A percentile compares a stretch with the other conserved stretches of the same genome.
Conservation (phyloP, 2,888 invertebrate genomes). For the Steromphala cineraria region DNA sequence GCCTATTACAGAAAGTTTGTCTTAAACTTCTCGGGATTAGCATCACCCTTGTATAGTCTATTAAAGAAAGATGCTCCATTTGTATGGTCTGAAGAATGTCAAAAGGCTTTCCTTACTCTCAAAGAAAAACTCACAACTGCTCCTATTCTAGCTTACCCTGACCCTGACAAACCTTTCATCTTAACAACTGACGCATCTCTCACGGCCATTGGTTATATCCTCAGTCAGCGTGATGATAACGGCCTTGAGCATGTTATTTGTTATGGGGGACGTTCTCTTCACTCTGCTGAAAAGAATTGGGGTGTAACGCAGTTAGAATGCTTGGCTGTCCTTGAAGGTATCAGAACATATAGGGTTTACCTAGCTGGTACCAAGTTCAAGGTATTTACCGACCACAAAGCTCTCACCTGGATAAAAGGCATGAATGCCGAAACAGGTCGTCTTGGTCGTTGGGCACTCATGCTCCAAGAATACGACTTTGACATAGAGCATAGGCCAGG, state of each 20-base stretch:
- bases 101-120: constrained; percentile 7
- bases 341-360: constrained; percentile 24
- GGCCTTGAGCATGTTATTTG: constrained; percentile 23
- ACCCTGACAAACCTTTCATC: constrained; percentile 23
- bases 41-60: background rate
- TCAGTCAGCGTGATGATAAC: constrained; percentile 21
- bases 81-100: constrained; percentile 16
- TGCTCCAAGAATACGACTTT: constrained; percentile 33
- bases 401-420: constrained; percentile 27
- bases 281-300: constrained; percentile 22
- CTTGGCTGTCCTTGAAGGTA: constrained; percentile 35
- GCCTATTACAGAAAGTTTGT: constrained; percentile 73
- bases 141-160: constrained; percentile 31
- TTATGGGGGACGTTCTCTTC: constrained; percentile 28
- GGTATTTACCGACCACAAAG: constrained; percentile 32
- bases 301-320: constrained; percentile 30
- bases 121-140: constrained; percentile 24
- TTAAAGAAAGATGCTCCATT: constrained; percentile 18
- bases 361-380: constrained; percentile 27
- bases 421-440: constrained; percentile 22
- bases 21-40: constrained; percentile 48
- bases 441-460: constrained; percentile 32
- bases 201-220: constrained; percentile 25
- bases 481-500: constrained; percentile 22
- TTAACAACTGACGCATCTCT: constrained; percentile 34